Evolutionary conservation across 1,140 invertebrate species (phyloP), one percentile per base, ranked within the genome.

Genomic region (Druon quercuslanigerum): DNA sequence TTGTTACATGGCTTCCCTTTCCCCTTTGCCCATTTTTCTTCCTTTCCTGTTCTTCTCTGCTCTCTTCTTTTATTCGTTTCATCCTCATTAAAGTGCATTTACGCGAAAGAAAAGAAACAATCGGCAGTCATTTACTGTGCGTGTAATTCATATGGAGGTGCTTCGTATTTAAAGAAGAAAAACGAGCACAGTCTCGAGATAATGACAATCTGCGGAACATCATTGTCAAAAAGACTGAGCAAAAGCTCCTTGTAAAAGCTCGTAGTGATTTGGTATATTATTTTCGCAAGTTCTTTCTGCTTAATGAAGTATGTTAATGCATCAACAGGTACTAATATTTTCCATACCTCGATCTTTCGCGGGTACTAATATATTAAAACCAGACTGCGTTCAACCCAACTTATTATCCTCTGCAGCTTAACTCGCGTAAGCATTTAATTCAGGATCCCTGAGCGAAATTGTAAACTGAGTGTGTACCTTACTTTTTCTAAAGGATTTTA

Each of bases 231-330:
- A 17, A 7, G 71, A 70, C 72, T 50, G 70, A 76, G 75, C 51
- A 74, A 76, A 73, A 70, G 75, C 54, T 72, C 50, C 50, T 3
- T 66, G 50, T 0, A 56, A 56, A 75, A 56, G 51, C 9, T 40
- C 19, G n/a, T n/a, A n/a, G n/a, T 25, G 52, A 40, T 54, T 20
- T 72, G 51, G 51, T 57, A 33, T 72, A 52, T 60, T 57, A 33
- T 74, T 57, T 17, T 71, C 56, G 17, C 50, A 70, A 66, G 33
- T 46, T 14, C 51, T 52, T 57, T 51, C 33, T 57, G 51, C 40
- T 78, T 77, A 85, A 85, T 83, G 75, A 85, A 82, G 72, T 79
- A 77, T 79, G 74, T 82, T 84, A 79, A 86, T 73, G 83, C 85
- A 85, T 86, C 85, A 85, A 85, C 84, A 85, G 83, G 83, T 85